Conservation (phyloP, 2,888 invertebrate species). For the Papilio protenor region DNA sequence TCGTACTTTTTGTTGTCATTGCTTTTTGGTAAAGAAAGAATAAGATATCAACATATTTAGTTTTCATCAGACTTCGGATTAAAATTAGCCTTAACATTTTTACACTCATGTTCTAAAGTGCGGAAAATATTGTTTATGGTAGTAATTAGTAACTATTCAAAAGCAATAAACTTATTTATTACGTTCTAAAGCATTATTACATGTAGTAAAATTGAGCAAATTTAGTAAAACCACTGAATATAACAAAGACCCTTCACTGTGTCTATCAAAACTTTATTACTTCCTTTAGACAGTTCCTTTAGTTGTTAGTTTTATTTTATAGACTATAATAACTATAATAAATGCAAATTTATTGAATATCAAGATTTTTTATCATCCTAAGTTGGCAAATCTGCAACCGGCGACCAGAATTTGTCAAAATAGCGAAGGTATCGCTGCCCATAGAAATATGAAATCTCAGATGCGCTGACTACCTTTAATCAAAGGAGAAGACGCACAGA, state of each 20-base stretch:
- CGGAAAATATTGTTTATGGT: conserved; percentile 25
- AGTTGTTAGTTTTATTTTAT: background rate
- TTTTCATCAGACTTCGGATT: background rate
- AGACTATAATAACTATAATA: no score
- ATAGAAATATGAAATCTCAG: no score
- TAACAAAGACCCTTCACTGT: background rate
- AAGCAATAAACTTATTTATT: conserved; percentile 29
- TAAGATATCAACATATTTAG: background rate
- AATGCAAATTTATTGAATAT: no score
- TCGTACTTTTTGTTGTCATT: background rate
- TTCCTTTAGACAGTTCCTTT: background rate
- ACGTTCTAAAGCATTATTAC: conserved; percentile 3
- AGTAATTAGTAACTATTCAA: conserved; percentile 23
- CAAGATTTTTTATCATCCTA: no score
- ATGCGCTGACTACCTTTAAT: no score
- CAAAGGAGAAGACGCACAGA: no score
- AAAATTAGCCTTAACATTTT: background rate
- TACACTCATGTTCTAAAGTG: conserved; percentile 16
- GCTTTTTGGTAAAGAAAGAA: background rate
- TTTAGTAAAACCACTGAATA: background rate
- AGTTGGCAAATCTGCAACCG: no score
- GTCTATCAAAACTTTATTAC: background rate
- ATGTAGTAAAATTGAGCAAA: conserved; percentile 11
- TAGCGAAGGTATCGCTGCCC: no score
- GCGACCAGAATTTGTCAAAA: no score